Evolutionary conservation across 2,797 vertebrate genomes (phyloP).

Genomic region (Pampus argenteus): DNA sequence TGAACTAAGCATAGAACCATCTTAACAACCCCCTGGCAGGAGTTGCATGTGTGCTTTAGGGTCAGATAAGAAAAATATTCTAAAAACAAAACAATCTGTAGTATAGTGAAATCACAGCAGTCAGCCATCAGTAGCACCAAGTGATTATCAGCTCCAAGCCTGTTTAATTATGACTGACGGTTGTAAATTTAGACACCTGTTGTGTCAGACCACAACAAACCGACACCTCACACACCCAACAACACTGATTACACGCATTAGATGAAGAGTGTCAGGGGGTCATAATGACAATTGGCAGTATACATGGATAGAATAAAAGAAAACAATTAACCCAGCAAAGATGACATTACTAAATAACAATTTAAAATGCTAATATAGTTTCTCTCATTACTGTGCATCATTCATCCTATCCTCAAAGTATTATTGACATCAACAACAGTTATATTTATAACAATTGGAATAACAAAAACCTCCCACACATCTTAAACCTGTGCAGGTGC

Average conservation of each 20-base stretch:
- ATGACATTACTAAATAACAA: neutral
- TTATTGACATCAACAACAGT: neutral
- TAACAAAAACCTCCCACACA: neutral
- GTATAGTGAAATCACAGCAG: conserved; percentile 45
- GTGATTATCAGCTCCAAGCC: conserved; percentile 39
- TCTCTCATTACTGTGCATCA: neutral
- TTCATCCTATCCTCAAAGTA: neutral
- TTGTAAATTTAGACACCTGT: conserved; percentile 46
- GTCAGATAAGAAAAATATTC: neutral
- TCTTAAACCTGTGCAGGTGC: neutral
- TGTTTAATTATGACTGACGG: conserved; percentile 50
- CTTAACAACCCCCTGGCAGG: neutral
- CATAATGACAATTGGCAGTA: conserved; percentile 43
- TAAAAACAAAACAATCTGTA: conserved; percentile 9
- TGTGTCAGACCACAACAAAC: conserved; percentile 12
- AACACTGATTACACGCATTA: conserved; percentile 33
- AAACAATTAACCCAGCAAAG: neutral
- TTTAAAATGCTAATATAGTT: neutral
- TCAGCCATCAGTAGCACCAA: conserved; percentile 17
- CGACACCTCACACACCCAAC: neutral
- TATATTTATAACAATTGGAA: neutral
- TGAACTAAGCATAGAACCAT: neutral
- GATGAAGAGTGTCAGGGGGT: conserved; percentile 36
- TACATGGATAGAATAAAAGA: neutral
- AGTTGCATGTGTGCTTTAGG: neutral